Conservation (phyloP, 2,797 vertebrate species). For the Neosilurus hyrtlii region DNA sequence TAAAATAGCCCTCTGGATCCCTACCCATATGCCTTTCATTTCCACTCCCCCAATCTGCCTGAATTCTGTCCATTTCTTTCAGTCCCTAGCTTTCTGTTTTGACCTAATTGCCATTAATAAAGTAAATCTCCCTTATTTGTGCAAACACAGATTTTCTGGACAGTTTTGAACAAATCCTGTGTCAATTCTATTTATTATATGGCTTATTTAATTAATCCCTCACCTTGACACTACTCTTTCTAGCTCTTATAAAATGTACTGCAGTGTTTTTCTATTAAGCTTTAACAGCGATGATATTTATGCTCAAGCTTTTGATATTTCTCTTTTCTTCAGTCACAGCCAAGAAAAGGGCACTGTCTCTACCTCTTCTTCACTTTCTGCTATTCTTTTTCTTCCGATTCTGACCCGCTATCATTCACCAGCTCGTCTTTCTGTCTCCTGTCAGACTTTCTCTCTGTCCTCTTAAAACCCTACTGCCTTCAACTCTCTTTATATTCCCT, state of each 20-base stretch:
- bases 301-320: conserved; percentile 12
- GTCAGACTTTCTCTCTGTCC: conserved; percentile 37
- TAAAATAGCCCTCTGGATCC: conserved; percentile 32
- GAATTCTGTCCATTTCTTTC: conserved; percentile 19
- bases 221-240: background rate
- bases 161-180: background rate
- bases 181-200: background rate
- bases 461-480: conserved; percentile 18
- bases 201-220: background rate
- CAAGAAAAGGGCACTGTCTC: background rate
- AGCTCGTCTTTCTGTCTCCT: conserved; percentile 30
- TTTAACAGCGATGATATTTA: conserved; percentile 1
- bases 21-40: conserved; percentile 6
- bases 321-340: conserved; percentile 17
- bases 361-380: conserved; percentile 4
- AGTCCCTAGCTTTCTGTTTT: background rate
- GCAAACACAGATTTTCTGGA: background rate
- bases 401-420: conserved; percentile 40
- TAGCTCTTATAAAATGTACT: background rate
- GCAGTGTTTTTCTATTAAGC: background rate
- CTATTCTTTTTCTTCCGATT: conserved; percentile 14
- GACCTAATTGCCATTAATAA: background rate
- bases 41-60: conserved; percentile 18
- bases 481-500: conserved; percentile 10
- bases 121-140: background rate